Evolutionary conservation across 1,140 invertebrate genomes (phyloP).

Genomic region (Drosophila santomea): DNA sequence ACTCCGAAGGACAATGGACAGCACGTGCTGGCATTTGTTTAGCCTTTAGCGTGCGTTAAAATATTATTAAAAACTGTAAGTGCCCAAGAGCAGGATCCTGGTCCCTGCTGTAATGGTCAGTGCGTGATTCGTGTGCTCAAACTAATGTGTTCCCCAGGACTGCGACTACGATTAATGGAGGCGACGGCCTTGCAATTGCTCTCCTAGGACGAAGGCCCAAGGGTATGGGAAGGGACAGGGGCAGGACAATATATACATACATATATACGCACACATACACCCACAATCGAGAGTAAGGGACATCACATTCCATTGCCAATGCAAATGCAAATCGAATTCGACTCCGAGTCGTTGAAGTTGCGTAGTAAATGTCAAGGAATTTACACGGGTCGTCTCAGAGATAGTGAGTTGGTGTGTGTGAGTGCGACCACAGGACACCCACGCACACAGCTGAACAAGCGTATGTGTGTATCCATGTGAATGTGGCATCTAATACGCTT

Average conservation of each 20-base stretch:
- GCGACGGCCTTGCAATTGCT: constrained; percentile 46
- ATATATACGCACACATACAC: constrained; percentile 14
- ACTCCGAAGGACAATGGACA: constrained; percentile 44
- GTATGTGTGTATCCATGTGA: constrained; percentile 43
- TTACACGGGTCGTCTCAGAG: constrained; percentile 67
- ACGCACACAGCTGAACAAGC: background rate
- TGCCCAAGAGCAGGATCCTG: constrained; percentile 10
- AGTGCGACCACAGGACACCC: constrained; percentile 27
- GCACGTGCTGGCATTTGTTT: constrained; percentile 52
- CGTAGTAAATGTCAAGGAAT: constrained; percentile 82
- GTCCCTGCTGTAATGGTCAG: constrained; percentile 49
- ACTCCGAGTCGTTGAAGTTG: constrained; percentile 72
- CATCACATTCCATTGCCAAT: constrained; percentile 46
- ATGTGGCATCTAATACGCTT: constrained; percentile 66
- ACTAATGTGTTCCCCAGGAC: constrained; percentile 27
- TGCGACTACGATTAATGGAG: constrained; percentile 36
- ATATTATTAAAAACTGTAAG: constrained; percentile 53
- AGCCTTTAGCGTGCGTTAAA: constrained; percentile 31
- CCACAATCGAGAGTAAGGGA: constrained; percentile 17
- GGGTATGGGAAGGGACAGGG: background rate
- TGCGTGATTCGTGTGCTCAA: constrained; percentile 46
- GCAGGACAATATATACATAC: constrained; percentile 12
- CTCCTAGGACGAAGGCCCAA: background rate
- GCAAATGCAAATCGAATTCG: constrained; percentile 76
- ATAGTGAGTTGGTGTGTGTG: constrained; percentile 27